phyloP scores from a whole-genome alignment of 2,888 invertebrate species.

The Clivina fossor region DNA sequence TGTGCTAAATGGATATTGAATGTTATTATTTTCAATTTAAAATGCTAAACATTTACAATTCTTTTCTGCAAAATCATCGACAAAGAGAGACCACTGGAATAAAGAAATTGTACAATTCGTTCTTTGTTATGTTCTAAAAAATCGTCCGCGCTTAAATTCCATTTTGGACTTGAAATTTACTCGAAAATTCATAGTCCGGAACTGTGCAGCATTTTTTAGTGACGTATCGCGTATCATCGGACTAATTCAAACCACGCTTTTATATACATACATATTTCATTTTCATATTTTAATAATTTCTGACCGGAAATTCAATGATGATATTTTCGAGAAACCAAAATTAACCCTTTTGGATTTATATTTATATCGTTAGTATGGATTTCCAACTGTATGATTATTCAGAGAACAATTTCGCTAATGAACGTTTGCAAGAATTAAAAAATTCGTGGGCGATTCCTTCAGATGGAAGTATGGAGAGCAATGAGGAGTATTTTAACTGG shows the following conservation, averaged over 20 bases:
- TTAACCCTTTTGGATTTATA: conserved; percentile 5
- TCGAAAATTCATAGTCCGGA: conserved; percentile 1
- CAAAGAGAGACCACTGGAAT: conserved; percentile 83
- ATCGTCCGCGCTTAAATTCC: background rate
- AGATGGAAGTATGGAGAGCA: conserved; percentile 48
- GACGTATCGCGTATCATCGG: conserved; percentile 7
- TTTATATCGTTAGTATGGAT: conserved; percentile 49
- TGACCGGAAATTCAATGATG: conserved; percentile 5
- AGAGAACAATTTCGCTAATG: conserved; percentile 40
- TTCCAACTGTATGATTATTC: conserved; percentile 49
- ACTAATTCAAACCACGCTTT: too few relatives aligned
- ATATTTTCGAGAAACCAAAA: conserved; percentile 12
- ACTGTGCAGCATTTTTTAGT: conserved; percentile 7
- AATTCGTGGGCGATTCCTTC: conserved; percentile 48
- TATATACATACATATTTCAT: background rate
- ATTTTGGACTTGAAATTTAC: background rate
- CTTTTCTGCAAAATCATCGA: conserved; percentile 77
- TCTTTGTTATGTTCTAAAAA: conserved; percentile 82
- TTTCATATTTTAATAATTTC: background rate
- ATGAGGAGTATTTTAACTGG: conserved; percentile 53
- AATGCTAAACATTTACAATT: conserved; percentile 73
- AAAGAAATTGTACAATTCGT: conserved; percentile 84
- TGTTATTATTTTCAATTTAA: conserved; percentile 52
- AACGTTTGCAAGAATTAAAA: conserved; percentile 42
- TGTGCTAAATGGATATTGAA: conserved; percentile 54